Percentiles rank a stretch among this genome's conserved stretches.
These are phyloP conservation scores for Stegostoma tigrinum DNA, from an alignment of 2,113 vertebrate species.

Conservation along the genomic window DNA sequence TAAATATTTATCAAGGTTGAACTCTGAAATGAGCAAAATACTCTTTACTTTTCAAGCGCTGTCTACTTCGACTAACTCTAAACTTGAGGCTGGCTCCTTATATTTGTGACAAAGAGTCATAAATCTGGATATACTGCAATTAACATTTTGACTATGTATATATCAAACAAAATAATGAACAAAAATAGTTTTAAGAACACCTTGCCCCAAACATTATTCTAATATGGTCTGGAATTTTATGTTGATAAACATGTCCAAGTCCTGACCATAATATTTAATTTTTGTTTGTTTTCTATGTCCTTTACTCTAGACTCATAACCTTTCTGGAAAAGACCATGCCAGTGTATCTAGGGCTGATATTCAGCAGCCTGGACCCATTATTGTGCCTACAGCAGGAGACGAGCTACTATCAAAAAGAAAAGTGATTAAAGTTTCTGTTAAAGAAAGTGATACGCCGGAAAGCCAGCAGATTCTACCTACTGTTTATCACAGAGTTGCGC, in stretches of 20 bases:
- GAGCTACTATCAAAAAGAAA: constrained; percentile 48
- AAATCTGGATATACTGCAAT: not conserved
- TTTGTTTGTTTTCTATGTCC: not conserved
- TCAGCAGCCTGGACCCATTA: constrained; percentile 57
- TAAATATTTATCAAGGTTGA: not conserved
- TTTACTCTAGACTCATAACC: constrained; percentile 34
- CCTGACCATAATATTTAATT: not conserved
- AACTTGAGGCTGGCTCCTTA: not conserved
- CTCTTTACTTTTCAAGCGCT: not conserved
- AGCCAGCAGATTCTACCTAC: constrained; percentile 35
- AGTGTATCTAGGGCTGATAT: not conserved
- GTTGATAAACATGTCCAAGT: not conserved
- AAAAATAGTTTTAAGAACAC: not conserved
- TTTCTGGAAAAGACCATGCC: not conserved
- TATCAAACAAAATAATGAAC: too few relatives aligned
- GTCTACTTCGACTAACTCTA: not conserved
- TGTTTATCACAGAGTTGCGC: constrained; percentile 44
- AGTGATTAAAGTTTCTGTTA: constrained; percentile 39
- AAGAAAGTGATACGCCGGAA: constrained; percentile 42
- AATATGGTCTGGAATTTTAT: not conserved
- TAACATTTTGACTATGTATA: not conserved
- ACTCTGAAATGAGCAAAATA: not conserved
- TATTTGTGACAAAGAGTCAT: not conserved
- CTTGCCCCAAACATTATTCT: not conserved
- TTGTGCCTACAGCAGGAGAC: constrained; percentile 76